These are phyloP conservation scores for Apotomis turbidana DNA, from an alignment of 2,888 invertebrate genomes.

Conservation along the genomic window DNA sequence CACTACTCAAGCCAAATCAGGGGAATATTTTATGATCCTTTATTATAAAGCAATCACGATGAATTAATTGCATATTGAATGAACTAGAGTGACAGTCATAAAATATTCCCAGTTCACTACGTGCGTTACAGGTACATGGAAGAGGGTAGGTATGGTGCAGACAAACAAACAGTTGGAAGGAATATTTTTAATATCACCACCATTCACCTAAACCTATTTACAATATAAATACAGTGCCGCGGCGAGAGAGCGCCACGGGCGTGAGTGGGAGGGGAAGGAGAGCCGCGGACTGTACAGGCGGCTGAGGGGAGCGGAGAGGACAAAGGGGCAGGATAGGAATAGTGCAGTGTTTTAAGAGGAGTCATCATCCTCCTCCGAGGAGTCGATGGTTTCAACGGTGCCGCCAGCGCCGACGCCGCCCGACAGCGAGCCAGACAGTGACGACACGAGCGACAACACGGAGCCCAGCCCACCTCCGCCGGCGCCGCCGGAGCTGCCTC, in stretches of 20 bases:
- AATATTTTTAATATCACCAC: slow-evolving; percentile 77
- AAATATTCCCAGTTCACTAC: slow-evolving; percentile 10
- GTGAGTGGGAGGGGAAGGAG: slow-evolving; percentile 37
- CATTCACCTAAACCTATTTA: slow-evolving; percentile 80
- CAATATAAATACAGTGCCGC: slow-evolving; percentile 74
- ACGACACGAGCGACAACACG: slow-evolving; percentile 76
- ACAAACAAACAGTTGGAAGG: slow-evolving; percentile 67
- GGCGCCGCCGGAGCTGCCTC: slow-evolving; percentile 79
- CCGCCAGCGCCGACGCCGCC: slow-evolving; percentile 69
- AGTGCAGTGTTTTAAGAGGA: slow-evolving; percentile 36
- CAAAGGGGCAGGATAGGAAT: slow-evolving; percentile 26
- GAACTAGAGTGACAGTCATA: not conserved
- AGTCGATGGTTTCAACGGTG: slow-evolving; percentile 76
- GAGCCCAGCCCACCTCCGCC: slow-evolving; percentile 72
- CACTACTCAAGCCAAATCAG: slow-evolving; percentile 10
- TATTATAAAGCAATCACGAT: not conserved
- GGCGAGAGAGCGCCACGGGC: slow-evolving; percentile 46
- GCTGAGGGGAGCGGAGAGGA: slow-evolving; percentile 40
- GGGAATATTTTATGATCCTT: slow-evolving; percentile 16
- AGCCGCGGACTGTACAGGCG: slow-evolving; percentile 71
- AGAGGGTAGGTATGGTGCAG: slow-evolving; percentile 57
- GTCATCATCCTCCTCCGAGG: slow-evolving; percentile 73
- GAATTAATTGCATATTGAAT: not conserved
- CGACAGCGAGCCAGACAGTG: slow-evolving; percentile 76
- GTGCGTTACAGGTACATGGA: slow-evolving; percentile 19